Base-by-base conservation (phyloP, 2,113 vertebrate species). In the Gobiocypris rarus region DNA sequence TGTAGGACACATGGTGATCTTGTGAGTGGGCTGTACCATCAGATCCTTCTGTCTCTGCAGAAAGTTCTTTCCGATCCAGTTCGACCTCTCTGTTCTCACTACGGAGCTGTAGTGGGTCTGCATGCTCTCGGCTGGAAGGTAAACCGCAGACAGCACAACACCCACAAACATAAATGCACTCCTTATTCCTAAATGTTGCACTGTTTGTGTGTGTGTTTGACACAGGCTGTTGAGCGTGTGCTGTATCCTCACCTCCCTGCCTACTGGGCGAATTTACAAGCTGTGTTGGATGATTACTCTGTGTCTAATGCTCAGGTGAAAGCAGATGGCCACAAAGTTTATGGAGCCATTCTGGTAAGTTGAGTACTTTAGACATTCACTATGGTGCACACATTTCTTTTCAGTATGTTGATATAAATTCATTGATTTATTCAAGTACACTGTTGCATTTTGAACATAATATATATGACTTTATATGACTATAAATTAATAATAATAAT, bases 271-370 rank as follows among this genome's bases (percentile, higher is more conserved):
- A 97, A 97, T 89, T 91, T 98, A 0, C 97, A 98, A 90, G 95
- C 96, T 0, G 97, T 98, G 75, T 87, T 98, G 54, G 97, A 97
- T 0, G 96, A 98, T 75, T 96, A 97, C 82, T 98, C 97, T 0
- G 97, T 98, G 0, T 98, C 97, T 73, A 98, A 98, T 0, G 96
- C 96, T 0, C 97, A 98, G 89, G 97, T 98, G 74, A 98, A 98
- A 86, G 97, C 97, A 0, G 97, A 98, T 0, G 96, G 97, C 2
- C 97, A 98, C 90, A 98, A 98, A 50, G 97, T 98, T 34, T 98
- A 97, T 0, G 97, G 97, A 34, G 97, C 97, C 88, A 97, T 98
- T 80, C 88, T 97, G 94, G 97, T 98, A 86, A 92, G 93, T 91
- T 0, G 31, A 41, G 19, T n/a, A 17, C 9, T 14, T 38, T 3